These are phyloP conservation scores for Petrosia ficiformis DNA, from an alignment of 37 sponge, comb jelly and placozoan genomes.

Conservation along the genomic window DNA sequence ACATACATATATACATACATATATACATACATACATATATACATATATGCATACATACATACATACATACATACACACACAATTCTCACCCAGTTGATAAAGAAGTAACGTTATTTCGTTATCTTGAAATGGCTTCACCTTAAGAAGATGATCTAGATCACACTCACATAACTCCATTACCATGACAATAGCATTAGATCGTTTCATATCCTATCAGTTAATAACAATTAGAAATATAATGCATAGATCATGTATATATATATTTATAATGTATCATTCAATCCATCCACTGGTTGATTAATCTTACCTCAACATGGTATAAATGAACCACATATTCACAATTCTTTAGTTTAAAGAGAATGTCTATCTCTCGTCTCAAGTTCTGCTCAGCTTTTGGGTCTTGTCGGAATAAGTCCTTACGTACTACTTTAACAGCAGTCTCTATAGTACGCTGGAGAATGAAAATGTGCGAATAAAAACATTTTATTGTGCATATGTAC, in stretches of 20 bases:
- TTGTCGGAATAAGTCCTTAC: conserved; percentile 61
- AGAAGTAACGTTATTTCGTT: conserved; percentile 57
- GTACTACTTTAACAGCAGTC: conserved; percentile 82
- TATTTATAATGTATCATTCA: background rate
- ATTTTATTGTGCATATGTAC: background rate
- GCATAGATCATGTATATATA: too few species aligned
- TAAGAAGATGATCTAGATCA: conserved; percentile 80
- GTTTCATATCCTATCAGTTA: conserved; percentile 49
- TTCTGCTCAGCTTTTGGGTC: conserved; percentile 86
- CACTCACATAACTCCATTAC: conserved; percentile 91
- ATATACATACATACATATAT: too few species aligned
- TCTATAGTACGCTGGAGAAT: conserved; percentile 33
- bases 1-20: too few species aligned
- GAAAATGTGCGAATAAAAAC: background rate
- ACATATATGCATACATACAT: too few species aligned
- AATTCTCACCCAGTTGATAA: conserved; percentile 62
- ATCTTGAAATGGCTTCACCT: conserved; percentile 70
- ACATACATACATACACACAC: too few species aligned
- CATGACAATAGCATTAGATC: conserved; percentile 55
- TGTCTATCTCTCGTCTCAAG: conserved; percentile 79
- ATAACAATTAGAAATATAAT: background rate
- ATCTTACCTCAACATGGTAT: conserved; percentile 56
- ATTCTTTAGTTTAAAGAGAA: conserved; percentile 49
- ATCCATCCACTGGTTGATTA: background rate
- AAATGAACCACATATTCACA: conserved; percentile 79